Evolutionary conservation across 1,140 invertebrate genomes (phyloP), one percentile per base, ranked within the genome.

Genomic region (Atta texana): DNA sequence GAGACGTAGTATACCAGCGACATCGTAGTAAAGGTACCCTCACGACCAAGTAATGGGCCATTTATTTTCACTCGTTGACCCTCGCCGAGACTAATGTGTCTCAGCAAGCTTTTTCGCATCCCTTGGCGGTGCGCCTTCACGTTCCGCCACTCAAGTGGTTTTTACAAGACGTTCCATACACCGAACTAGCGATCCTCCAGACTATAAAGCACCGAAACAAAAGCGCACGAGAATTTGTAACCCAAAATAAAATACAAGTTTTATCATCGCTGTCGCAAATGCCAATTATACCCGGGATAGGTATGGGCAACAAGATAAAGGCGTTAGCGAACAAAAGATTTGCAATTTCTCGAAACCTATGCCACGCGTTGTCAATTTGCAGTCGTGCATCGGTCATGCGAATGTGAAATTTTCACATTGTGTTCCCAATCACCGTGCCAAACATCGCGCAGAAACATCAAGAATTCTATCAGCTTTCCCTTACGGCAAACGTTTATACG

Each of bases 61-160:
- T 92, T 92, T 92, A 92, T 92, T 92, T 92, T 92, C 91, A 92
- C 92, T 92, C 88, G 92, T 92, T 92, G 92, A 92, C 90, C 91
- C 92, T 91, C 92, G 80, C 86, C 87, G 88, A 92, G 91, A 92
- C 92, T 92, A 92, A 92, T 92, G 91, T 92, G 90, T 92, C 91
- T 92, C 90, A 88, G 91, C 85, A 84, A 89, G 87, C 90, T 92
- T 92, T 91, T 90, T 92, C 88, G 68, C 88, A 81, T 90, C 90
- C 88, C 82, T 84, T 28, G 24, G 57, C 75, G 64, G 24, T 63
- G 55, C 68, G 66, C 87, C 89, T 88, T 88, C 85, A 85, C 87
- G 87, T 88, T 88, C 81, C 82, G 63, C 69, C 34, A 74, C 74
- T 85, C 78, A 66, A 85, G 74, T 89, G 64, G 76, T 80, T 74